Base-by-base conservation (phyloP, 2,797 vertebrate genomes). In the Tinamus major region DNA sequence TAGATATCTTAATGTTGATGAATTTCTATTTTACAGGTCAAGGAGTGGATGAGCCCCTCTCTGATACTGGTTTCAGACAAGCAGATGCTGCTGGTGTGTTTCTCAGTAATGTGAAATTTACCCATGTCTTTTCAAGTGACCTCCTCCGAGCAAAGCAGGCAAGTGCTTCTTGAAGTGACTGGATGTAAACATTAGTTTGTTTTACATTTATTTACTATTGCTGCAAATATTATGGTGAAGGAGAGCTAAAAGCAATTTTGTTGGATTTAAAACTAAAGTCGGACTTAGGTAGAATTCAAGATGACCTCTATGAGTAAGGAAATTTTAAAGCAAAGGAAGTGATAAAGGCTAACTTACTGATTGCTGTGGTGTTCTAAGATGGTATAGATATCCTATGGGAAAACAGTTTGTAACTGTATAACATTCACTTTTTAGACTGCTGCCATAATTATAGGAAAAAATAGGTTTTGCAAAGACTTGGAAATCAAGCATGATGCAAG, bases 111-210 rank as follows among this genome's bases (percentile, higher is more conserved):
- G 97, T 99, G 37, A 96, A 90, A 59, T 99, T 99, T 89, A 98
- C 97, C 44, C 98, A 99, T 0, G 97, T 98, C 59, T 99, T 99
- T 94, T 98, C 98, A 92, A 99, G 99, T 33, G 98, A 99, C 44
- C 98, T 99, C 93, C 97, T 96, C 48, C 98, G 99, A 31, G 98
- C 99, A 23, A 98, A 96, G 53, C 98, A 99, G 98, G 99, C 98
- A 90, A 92, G 89, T 86, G 59, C 33, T 62, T 64, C 74, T 89
- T 72, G 13, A 59, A 4, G 44, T 78, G 76, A 15, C 41, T 61
- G 39, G 64, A 49, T 53, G 23, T 78, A 75, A 74, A 74, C 77
- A 10, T 2, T 84, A 61, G 8, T 37, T 79, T 84, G 55, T 89
- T 46, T 58, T 27, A 26, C 21, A 11, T 83, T 83, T 87, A 19